These are phyloP conservation scores for Zaprionus lachaisei DNA, from an alignment of 1,140 invertebrate species.

Conservation along the genomic window DNA sequence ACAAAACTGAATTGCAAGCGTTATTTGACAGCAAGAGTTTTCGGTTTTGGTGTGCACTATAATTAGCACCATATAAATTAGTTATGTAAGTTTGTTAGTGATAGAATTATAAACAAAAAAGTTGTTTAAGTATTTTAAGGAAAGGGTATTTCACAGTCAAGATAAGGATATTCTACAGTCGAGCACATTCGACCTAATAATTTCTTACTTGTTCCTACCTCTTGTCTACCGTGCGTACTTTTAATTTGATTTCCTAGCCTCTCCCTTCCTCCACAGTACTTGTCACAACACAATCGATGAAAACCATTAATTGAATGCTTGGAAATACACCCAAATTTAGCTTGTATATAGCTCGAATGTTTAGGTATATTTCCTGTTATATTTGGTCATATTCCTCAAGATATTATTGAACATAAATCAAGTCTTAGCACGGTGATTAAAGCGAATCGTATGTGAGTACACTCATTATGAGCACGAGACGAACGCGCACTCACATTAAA, in stretches of 20 bases:
- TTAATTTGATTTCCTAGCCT: neutral
- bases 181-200: too few relatives aligned
- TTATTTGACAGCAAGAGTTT: neutral
- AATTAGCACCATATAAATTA: too few relatives aligned
- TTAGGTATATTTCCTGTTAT: neutral
- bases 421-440: constrained; percentile 6
- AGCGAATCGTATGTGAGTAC: constrained; percentile 30
- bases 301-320: neutral
- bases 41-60: neutral
- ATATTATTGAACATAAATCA: constrained; percentile 41
- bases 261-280: neutral
- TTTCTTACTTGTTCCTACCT: too few relatives aligned
- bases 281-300: neutral
- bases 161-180: too few relatives aligned
- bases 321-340: too few relatives aligned
- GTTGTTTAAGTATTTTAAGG: too few relatives aligned
- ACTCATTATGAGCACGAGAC: constrained; percentile 52
- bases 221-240: neutral
- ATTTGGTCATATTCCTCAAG: neutral
- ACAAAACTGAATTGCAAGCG: too few relatives aligned
- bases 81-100: too few relatives aligned
- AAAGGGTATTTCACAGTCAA: too few relatives aligned
- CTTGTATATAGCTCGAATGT: too few relatives aligned
- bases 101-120: too few relatives aligned
- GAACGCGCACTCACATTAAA: constrained; percentile 30